Evolutionary conservation across 2,797 vertebrate species (phyloP).

Genomic region (Myotis findleyi): DNA sequence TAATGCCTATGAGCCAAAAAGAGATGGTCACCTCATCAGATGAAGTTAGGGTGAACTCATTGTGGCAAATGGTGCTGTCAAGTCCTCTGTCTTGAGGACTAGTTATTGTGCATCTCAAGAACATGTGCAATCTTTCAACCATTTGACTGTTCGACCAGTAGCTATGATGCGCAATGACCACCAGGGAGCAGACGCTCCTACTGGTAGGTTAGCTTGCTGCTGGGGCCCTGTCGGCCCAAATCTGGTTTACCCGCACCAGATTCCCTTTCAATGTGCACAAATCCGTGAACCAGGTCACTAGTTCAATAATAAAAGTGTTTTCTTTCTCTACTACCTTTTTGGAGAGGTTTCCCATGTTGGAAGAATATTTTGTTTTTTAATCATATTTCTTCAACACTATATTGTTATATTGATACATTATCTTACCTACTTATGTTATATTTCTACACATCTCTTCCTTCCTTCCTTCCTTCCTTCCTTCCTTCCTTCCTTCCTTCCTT

Average conservation of each 20-base stretch:
- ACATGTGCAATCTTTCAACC: too few relatives aligned
- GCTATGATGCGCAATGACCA: too few relatives aligned
- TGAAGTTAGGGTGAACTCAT: neutral
- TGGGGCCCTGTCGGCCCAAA: too few relatives aligned
- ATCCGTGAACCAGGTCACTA: neutral
- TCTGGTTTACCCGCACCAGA: too few relatives aligned
- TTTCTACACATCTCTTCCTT: neutral
- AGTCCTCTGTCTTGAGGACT: neutral
- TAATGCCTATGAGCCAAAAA: neutral
- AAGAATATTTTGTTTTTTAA: neutral
- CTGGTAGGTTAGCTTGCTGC: too few relatives aligned
- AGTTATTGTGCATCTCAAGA: neutral
- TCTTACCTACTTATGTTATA: neutral
- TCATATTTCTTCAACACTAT: neutral
- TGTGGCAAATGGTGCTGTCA: neutral
- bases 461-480: too few relatives aligned
- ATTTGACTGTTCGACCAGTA: fast-evolving
- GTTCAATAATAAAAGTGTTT: neutral
- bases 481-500: too few relatives aligned
- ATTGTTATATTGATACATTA: neutral
- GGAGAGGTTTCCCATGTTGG: neutral
- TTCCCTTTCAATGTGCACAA: too few relatives aligned
- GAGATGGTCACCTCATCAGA: neutral
- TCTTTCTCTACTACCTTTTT: neutral
- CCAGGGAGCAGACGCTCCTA: too few relatives aligned